A percentile compares a stretch with the other conserved stretches of the same genome.
Conservation (phyloP, 2,888 invertebrate genomes). For the Patella caerulea region DNA sequence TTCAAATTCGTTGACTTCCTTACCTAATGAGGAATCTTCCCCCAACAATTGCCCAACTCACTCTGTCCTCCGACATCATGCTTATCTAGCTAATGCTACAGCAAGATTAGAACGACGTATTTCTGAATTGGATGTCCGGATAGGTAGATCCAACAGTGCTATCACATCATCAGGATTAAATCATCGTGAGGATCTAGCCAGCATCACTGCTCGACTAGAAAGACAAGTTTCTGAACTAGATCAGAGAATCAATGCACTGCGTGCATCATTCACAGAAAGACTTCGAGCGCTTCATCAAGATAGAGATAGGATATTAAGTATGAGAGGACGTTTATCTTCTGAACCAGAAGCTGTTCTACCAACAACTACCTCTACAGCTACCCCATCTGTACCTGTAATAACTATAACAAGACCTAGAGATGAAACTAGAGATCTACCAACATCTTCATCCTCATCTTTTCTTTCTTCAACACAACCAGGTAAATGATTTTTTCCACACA, state of each 20-base stretch:
- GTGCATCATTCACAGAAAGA: constrained; percentile 53
- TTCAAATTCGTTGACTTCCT: not conserved
- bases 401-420: constrained; percentile 26
- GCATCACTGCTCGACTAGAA: constrained; percentile 49
- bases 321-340: constrained; percentile 18
- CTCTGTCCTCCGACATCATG: not conserved
- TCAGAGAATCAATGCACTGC: constrained; percentile 50
- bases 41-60: not conserved
- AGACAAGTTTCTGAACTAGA: constrained; percentile 56
- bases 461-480: too few species aligned
- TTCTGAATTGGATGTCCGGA: constrained; percentile 2
- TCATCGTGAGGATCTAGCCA: constrained; percentile 38
- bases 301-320: constrained; percentile 35
- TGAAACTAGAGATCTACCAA: constrained; percentile 6
- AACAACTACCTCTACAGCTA: constrained; percentile 12
- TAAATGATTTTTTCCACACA: too few species aligned
- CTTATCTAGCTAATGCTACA: constrained; percentile 2
- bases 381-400: constrained; percentile 21
- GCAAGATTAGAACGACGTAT: not conserved
- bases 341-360: constrained; percentile 16
- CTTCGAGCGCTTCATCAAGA: constrained; percentile 46
- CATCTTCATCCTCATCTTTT: too few species aligned
- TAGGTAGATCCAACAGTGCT: not conserved
- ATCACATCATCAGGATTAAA: not conserved
- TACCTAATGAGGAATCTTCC: not conserved